Percentiles rank a stretch among this genome's conserved stretches.
Evolutionary conservation across 2,888 invertebrate genomes (phyloP).

Genomic region (Athalia cordata): DNA sequence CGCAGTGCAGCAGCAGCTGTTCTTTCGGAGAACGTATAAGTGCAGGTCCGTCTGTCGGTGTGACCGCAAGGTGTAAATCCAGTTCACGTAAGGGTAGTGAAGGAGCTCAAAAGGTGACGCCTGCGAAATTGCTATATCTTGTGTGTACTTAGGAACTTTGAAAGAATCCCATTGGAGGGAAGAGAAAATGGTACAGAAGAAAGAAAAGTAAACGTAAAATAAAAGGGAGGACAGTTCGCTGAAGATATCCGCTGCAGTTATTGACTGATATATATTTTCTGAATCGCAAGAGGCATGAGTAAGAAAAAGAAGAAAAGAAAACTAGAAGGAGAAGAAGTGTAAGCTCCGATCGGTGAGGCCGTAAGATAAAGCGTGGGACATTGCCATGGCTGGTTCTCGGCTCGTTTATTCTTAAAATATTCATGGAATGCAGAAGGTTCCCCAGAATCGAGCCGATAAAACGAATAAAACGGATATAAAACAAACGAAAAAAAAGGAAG

Average conservation of each 20-base stretch:
- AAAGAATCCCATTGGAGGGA: too few relatives aligned
- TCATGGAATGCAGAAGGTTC: constrained; percentile 55
- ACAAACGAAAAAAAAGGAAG: neutral
- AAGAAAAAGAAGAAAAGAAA: neutral
- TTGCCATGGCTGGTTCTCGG: constrained; percentile 48
- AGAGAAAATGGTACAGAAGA: too few relatives aligned
- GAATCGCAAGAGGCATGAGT: neutral
- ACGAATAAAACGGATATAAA: constrained; percentile 26
- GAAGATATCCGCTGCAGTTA: constrained; percentile 1
- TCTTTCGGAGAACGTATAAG: too few relatives aligned
- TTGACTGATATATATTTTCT: constrained; percentile 33
- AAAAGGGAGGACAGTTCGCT: too few relatives aligned
- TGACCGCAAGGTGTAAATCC: too few relatives aligned
- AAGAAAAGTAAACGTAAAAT: too few relatives aligned
- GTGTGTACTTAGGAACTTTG: too few relatives aligned
- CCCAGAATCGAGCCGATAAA: constrained; percentile 43
- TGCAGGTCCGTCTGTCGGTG: too few relatives aligned
- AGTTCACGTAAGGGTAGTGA: too few relatives aligned
- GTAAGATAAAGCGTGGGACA: constrained; percentile 40
- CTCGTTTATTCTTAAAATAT: constrained; percentile 58
- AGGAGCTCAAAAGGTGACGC: too few relatives aligned
- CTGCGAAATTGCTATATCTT: too few relatives aligned
- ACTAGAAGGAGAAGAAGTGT: neutral
- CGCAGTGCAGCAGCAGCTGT: too few relatives aligned
- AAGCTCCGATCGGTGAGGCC: neutral